Percentiles rank a stretch among this genome's conserved stretches.
Evolutionary conservation across 2,113 vertebrate species (phyloP).

Genomic region (Empidonax alnorum): DNA sequence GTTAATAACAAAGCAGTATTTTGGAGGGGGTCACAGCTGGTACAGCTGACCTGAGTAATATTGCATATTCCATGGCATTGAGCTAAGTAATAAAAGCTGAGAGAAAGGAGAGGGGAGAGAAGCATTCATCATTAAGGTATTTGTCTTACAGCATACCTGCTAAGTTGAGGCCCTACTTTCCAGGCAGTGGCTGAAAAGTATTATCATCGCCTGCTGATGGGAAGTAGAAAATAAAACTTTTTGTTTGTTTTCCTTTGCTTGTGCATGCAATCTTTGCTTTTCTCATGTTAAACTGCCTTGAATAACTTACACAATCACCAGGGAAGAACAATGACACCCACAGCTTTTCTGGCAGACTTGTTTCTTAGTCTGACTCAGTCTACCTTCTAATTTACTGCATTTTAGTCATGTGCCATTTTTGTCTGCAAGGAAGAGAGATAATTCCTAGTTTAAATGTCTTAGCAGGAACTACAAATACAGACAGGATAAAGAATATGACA

Average conservation of each 20-base stretch:
- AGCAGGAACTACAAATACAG: background rate
- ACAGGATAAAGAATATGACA: background rate
- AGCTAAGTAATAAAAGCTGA: background rate
- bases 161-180: background rate
- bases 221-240: background rate
- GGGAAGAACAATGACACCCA: background rate
- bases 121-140: rapidly evolving
- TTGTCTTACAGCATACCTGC: background rate
- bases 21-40: background rate
- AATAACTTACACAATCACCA: background rate
- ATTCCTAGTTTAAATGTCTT: slow-evolving; percentile 1
- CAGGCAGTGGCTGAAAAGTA: background rate
- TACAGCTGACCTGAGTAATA: background rate
- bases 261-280: background rate
- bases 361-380: background rate
- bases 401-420: background rate
- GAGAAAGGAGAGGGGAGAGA: background rate
- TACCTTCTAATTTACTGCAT: background rate
- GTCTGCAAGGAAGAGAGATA: background rate
- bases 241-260: background rate
- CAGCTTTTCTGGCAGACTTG: background rate
- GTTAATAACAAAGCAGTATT: background rate
- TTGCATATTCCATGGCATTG: background rate
- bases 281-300: background rate
- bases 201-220: too few species aligned